Base-by-base conservation (phyloP, 2,113 vertebrate genomes). In the Archilochus colubris region DNA sequence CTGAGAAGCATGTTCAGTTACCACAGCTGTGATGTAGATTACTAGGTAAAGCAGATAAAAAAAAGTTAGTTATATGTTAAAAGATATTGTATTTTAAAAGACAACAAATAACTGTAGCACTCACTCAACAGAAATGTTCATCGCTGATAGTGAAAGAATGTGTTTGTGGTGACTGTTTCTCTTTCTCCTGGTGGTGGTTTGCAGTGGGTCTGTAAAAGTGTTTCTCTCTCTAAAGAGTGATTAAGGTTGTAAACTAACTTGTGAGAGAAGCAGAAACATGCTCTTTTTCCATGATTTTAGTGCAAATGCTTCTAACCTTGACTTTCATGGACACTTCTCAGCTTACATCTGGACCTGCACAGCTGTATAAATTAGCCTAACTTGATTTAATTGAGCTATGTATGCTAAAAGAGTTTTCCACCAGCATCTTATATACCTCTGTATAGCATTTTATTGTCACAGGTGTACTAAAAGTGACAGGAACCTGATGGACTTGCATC, bases 391-490 rank as follows among this genome's bases (percentile, higher is more conserved):
- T 90, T 90, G 94, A 89, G 59, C 51, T 85, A 51, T 57, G 57
- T 91, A 20, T 48, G 44, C 68, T 94, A 85, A 83, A 55, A 81
- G 58, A 54, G 31, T 80, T 92, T 95, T 94, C 81, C 78, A 91
- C 30, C 33, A 72, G 57, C 86, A 67, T 84, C 57, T 13, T n/a
- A 28, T 84, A 33, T 86, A 69, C 55, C 51, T 63, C 69, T 74
- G 30, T 76, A 44, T 36, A 58, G 53, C 62, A 25, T 86, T 75
- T 27, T 91, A 79, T 94, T 96, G 93, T 88, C 73, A 79, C 85
- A 96, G 92, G 82, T 91, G 84, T 83, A 57, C 91, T 96, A 82
- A 93, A 95, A 96, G 30, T 84, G 91, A 85, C 88, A 85, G 38
- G 66, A 89, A 61, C 59, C 67, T 69, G 78, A 93, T 82, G 72